Conservation (phyloP, 2,113 vertebrate genomes). For the Manacus vitellinus region DNA sequence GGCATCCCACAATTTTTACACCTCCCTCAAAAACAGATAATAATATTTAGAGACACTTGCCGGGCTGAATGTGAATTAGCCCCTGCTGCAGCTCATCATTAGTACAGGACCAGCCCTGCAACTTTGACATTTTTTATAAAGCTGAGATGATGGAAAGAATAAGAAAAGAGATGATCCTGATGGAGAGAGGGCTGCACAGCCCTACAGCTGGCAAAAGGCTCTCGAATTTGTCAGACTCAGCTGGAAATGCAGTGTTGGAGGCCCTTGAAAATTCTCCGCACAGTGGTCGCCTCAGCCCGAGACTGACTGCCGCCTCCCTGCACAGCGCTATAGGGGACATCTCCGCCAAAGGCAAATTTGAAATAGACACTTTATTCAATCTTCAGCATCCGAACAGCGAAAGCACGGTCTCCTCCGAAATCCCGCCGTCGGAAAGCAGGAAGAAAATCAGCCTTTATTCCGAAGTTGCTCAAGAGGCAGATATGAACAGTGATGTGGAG, state of each 20-base stretch:
- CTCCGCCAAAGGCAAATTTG: conserved; percentile 95
- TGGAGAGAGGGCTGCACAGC: conserved; percentile 98
- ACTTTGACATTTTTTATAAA: conserved; percentile 84
- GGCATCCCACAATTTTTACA: conserved; percentile 88
- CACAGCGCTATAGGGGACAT: conserved; percentile 91
- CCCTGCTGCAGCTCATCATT: conserved; percentile 88
- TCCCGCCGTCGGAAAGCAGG: conserved; percentile 88
- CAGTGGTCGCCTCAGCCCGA: conserved; percentile 93
- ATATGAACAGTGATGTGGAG: conserved; percentile 99
- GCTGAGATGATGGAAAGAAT: conserved; percentile 99
- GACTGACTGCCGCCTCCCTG: conserved; percentile 92
- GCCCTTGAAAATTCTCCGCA: conserved; percentile 99
- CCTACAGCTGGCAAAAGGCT: conserved; percentile 94
- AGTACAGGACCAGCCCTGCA: conserved; percentile 85
- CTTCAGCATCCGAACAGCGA: conserved; percentile 87
- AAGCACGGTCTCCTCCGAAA: conserved; percentile 86
- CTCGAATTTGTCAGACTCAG: conserved; percentile 87
- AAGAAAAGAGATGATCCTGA: conserved; percentile 99
- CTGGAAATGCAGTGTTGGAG: conserved; percentile 94
- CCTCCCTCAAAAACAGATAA: conserved; percentile 91
- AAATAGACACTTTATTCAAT: conserved; percentile 97
- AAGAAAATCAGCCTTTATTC: conserved; percentile 95
- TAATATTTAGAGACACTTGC: conserved; percentile 92
- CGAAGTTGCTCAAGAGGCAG: conserved; percentile 93
- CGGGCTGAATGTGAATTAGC: conserved; percentile 94